A percentile compares a stretch with the other conserved stretches of the same genome.
These are phyloP conservation scores for Tetropium fuscum DNA, from an alignment of 2,888 invertebrate species.

Conservation along the genomic window DNA sequence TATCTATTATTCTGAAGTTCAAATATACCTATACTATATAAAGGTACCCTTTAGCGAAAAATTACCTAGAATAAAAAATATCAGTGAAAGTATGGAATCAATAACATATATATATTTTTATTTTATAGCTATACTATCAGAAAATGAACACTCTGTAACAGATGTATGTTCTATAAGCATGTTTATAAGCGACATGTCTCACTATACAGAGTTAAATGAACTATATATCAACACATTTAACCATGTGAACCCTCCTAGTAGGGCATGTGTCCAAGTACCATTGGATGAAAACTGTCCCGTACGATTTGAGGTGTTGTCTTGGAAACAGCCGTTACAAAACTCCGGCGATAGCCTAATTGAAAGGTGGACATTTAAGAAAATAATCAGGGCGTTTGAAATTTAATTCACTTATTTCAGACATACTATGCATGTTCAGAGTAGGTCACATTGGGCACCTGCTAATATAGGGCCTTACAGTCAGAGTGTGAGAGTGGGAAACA, in stretches of 20 bases:
- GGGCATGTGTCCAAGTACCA: slow-evolving; percentile 85
- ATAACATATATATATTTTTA: background rate
- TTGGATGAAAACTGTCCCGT: slow-evolving; percentile 78
- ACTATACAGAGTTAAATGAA: slow-evolving; percentile 82
- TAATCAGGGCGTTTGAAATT: slow-evolving; percentile 17
- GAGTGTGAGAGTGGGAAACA: slow-evolving; percentile 77
- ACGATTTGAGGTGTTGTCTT: slow-evolving; percentile 81
- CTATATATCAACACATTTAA: slow-evolving; percentile 81
- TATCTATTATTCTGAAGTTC: too few relatives aligned
- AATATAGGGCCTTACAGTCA: slow-evolving; percentile 98
- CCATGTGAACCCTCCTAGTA: slow-evolving; percentile 85
- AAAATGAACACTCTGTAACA: slow-evolving; percentile 67
- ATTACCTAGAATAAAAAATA: too few relatives aligned
- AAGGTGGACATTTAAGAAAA: slow-evolving; percentile 47
- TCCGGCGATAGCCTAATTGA: slow-evolving; percentile 54
- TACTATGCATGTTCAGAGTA: slow-evolving; percentile 94
- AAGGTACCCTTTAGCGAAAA: too few relatives aligned
- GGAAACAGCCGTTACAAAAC: slow-evolving; percentile 57
- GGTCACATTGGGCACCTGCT: slow-evolving; percentile 98
- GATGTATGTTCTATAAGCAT: slow-evolving; percentile 87
- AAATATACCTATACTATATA: too few relatives aligned
- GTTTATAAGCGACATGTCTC: slow-evolving; percentile 85
- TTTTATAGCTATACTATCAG: slow-evolving; percentile 16
- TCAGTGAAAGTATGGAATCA: too few relatives aligned
- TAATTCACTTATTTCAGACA: slow-evolving; percentile 65